phyloP scores from a whole-genome alignment of 2,113 vertebrate genomes.

The Nerophis ophidion region DNA sequence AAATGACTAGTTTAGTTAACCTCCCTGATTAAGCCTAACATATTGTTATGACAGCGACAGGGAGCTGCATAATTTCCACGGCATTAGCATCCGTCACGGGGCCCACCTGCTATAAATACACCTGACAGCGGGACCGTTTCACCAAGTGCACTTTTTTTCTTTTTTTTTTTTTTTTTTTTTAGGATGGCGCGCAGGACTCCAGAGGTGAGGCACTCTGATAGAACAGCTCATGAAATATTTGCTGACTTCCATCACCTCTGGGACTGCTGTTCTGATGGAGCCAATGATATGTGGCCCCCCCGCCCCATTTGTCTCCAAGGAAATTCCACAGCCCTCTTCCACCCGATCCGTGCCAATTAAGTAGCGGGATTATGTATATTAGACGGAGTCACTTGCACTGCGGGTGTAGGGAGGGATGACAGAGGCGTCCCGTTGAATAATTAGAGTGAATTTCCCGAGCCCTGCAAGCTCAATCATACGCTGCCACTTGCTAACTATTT shows the following conservation, averaged over 20 bases:
- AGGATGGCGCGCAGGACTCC: constrained; percentile 71
- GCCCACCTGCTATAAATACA: constrained; percentile 74
- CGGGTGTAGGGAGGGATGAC: constrained; percentile 80
- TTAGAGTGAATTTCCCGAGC: constrained; percentile 86
- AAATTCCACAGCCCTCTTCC: constrained; percentile 81
- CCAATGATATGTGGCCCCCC: constrained; percentile 80
- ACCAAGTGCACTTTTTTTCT: constrained; percentile 39
- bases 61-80: constrained; percentile 72
- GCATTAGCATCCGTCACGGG: constrained; percentile 80
- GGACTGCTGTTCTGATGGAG: constrained; percentile 88
- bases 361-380: constrained; percentile 96
- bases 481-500: constrained; percentile 81
- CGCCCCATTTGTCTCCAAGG: constrained; percentile 84
- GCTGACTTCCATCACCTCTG: constrained; percentile 84
- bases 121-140: constrained; percentile 69
- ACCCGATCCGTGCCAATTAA: constrained; percentile 88
- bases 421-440: constrained; percentile 88
- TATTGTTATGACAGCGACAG: constrained; percentile 71
- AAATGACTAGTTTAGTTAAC: constrained; percentile 80
- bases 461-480: constrained; percentile 79
- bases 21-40: constrained; percentile 70
- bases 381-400: constrained; percentile 83
- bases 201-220: constrained; percentile 74
- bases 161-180: constrained; percentile 46
- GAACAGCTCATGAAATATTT: constrained; percentile 83